Conservation (phyloP, 2,113 vertebrate genomes). For the Theristicus caerulescens region DNA sequence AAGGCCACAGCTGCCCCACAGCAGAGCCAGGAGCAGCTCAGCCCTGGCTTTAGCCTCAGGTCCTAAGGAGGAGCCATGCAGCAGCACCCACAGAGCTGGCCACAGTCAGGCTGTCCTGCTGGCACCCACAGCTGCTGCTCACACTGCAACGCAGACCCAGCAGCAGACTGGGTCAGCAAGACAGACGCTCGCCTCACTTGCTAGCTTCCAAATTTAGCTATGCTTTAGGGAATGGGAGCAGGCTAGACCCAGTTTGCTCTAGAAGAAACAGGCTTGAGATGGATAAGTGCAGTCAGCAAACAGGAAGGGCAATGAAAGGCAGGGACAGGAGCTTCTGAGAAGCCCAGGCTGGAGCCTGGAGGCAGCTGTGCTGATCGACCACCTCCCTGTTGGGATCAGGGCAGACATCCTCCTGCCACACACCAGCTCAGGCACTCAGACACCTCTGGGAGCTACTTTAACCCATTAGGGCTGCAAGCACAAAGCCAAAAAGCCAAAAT, state of each 20-base stretch:
- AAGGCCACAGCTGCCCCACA: rapidly evolving
- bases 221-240: not conserved
- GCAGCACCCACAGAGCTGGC: not conserved
- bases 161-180: not conserved
- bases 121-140: not conserved
- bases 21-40: not conserved
- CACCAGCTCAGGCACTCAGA: not conserved
- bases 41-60: not conserved
- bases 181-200: not conserved
- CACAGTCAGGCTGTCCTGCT: not conserved
- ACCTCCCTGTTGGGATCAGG: not conserved
- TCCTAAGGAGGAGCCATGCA: not conserved
- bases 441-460: not conserved
- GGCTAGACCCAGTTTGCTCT: slow-evolving; percentile 27
- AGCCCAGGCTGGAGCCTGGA: not conserved
- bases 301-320: not conserved
- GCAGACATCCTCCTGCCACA: not conserved
- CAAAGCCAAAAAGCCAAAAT: not conserved
- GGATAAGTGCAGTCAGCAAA: not conserved
- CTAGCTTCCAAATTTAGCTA: slow-evolving; percentile 44
- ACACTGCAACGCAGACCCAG: not conserved
- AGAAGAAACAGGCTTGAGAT: not conserved
- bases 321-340: not conserved
- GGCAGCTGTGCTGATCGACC: not conserved
- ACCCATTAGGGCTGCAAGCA: not conserved